phyloP scores from a whole-genome alignment of 2,113 vertebrate species.

The Pionites leucogaster region DNA sequence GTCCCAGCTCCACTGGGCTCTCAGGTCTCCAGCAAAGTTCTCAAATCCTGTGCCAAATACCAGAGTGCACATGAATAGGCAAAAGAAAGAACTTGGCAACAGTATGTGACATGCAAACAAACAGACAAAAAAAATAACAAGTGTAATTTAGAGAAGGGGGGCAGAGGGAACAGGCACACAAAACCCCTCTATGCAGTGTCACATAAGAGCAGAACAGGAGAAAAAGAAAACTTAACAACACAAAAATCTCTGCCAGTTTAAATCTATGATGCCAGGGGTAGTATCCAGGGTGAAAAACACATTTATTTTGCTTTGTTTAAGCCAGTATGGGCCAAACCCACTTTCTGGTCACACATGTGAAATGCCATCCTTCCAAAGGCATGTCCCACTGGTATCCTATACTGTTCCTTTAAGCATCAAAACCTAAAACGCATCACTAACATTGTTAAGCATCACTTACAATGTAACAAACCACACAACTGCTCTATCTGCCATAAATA shows the following conservation, averaged over 20 bases:
- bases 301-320: not conserved
- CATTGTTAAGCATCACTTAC: not conserved
- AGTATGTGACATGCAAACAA: not conserved
- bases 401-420: not conserved
- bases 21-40: not conserved
- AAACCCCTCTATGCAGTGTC: not conserved
- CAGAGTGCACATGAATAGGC: not conserved
- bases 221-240: not conserved
- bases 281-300: fast-evolving
- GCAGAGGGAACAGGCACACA: fast-evolving
- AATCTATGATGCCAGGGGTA: fast-evolving
- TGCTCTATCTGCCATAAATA: not conserved
- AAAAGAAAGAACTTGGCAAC: not conserved
- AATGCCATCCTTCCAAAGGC: not conserved
- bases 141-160: not conserved
- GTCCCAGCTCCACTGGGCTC: not conserved
- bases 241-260: not conserved
- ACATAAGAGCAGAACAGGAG: fast-evolving
- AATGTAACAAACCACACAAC: not conserved
- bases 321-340: not conserved
- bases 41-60: not conserved
- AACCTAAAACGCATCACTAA: not conserved
- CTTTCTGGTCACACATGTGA: not conserved
- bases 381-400: not conserved
- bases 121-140: not conserved